Evolutionary conservation across 2,113 vertebrate genomes (phyloP), one percentile per base, ranked within the genome.

Genomic region (Oncorhynchus masou): DNA sequence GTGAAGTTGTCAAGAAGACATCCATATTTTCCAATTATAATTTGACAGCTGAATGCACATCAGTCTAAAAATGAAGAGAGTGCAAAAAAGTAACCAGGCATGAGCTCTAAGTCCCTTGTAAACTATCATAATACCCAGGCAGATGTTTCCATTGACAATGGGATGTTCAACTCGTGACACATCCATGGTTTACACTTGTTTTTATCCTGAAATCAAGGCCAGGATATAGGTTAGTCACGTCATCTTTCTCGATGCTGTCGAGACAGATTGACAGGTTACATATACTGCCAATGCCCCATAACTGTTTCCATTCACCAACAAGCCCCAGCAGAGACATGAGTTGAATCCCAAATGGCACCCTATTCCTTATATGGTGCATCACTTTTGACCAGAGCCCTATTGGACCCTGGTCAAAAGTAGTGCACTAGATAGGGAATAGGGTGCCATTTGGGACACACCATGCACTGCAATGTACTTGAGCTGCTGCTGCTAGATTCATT

Each of bases 11-110:
- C 81, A 85, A 73, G 73, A 64, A 65, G 64, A 51, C 45, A 68
- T 69, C 76, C 75, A 65, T 71, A 80, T 72, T 75, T 74, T 83
- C 73, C 75, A 77, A 81, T 86, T 78, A 81, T 70, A 68, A 62
- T 80, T 19, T 45, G n/a, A 83, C 84, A 86, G 84, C 83, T 87
- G 80, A 79, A 31, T 39, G 54, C 62, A 70, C 73, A 68, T 83
- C 74, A 19, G 76, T 75, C 72, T 75, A 64, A 54, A 16, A 54
- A 54, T 54, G 5, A 51, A 51, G 15, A 51, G 2, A 11, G 39
- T 3, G 39, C 73, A 78, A 71, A 1, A 59, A 27, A 24, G 22
- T 11, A 27, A 27, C 49, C 9, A 13, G 48, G 22, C 62, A 25
- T 11, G 65, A 29, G 51, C 16, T 5, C 15, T 16, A 51, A 51